phyloP scores from a whole-genome alignment of 2,797 vertebrate species.

The Rhynchotus rufescens region DNA sequence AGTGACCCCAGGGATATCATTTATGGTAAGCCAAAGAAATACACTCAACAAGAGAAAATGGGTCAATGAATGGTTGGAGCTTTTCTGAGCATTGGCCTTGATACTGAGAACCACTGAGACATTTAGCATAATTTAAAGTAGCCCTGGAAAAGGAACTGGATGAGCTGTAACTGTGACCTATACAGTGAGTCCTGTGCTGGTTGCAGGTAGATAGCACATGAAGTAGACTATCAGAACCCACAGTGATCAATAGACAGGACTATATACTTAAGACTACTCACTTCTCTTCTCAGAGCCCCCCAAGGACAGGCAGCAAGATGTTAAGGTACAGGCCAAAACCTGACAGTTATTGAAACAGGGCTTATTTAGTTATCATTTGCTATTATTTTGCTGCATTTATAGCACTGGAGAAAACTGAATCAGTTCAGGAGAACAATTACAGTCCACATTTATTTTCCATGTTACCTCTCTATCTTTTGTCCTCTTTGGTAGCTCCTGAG shows the following conservation, averaged over 20 bases:
- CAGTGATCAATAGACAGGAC: background rate
- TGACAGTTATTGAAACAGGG: conserved; percentile 31
- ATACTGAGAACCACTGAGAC: background rate
- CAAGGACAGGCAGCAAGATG: conserved; percentile 1
- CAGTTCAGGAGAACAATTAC: conserved; percentile 19
- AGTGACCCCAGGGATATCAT: background rate
- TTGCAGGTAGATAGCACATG: background rate
- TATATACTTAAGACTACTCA: background rate
- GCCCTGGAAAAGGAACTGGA: background rate
- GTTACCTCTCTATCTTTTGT: conserved; percentile 11
- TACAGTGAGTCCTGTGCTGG: background rate
- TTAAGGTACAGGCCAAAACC: conserved; percentile 7
- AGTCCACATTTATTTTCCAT: conserved; percentile 31
- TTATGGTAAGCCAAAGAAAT: background rate
- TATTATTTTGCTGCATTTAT: conserved; percentile 23
- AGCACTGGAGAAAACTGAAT: conserved; percentile 7
- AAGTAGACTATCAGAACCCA: background rate
- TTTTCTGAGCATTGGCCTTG: accelerated
- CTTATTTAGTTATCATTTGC: conserved; percentile 32
- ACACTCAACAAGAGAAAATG: background rate
- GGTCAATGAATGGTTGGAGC: background rate
- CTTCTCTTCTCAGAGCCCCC: background rate
- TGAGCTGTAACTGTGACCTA: background rate
- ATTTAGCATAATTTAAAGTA: background rate
- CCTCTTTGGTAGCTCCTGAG: conserved; percentile 13